A percentile compares a stretch with the other conserved stretches of the same genome.
These are phyloP conservation scores for Saxidomus purpurata DNA, from an alignment of 1,140 invertebrate genomes.

Conservation along the genomic window DNA sequence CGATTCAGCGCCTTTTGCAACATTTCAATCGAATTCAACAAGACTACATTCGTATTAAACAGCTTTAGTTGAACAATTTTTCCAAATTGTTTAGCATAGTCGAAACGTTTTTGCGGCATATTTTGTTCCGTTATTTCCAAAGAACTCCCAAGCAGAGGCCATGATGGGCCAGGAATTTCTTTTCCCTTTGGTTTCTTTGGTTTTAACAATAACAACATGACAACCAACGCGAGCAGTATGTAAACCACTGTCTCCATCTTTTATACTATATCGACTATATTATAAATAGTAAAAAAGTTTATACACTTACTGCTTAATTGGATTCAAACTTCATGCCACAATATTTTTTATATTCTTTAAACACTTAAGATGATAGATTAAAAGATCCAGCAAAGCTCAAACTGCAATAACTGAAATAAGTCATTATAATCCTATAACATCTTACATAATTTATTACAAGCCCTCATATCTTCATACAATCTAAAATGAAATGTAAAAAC, in stretches of 20 bases:
- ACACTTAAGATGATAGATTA: no score
- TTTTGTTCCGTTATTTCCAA: not conserved
- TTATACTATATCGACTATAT: no score
- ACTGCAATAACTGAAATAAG: no score
- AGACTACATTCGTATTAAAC: not conserved
- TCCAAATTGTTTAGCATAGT: conserved; percentile 3
- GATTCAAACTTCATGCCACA: no score
- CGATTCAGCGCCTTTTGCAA: not conserved
- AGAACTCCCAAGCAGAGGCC: not conserved
- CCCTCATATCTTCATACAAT: no score
- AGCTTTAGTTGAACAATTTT: not conserved
- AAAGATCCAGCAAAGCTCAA: no score
- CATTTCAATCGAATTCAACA: not conserved
- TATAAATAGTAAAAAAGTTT: no score
- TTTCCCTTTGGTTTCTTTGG: not conserved
- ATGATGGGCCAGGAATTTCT: not conserved
- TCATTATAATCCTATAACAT: no score
- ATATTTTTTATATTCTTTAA: no score
- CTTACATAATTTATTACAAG: no score
- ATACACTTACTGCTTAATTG: no score
- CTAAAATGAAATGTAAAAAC: no score
- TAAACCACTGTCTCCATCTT: not conserved
- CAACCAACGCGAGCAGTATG: not conserved
- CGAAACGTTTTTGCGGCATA: not conserved
- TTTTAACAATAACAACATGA: not conserved